Conservation (phyloP, 2,797 vertebrate species). For the Gallirallus australis region DNA sequence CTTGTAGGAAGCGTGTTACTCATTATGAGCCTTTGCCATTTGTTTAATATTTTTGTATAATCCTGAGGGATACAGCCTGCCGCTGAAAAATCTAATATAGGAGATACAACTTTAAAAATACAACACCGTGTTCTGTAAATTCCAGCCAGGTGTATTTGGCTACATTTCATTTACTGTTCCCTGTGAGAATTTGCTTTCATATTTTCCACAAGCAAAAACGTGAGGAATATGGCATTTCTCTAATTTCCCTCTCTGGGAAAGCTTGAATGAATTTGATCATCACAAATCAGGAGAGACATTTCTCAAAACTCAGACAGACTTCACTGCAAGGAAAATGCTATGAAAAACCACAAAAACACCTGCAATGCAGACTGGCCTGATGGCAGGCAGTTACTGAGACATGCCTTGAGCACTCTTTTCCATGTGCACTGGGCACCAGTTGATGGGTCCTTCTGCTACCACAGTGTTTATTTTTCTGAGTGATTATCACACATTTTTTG, state of each 20-base stretch:
- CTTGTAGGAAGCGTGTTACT: background rate
- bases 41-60: background rate
- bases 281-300: constrained; percentile 1
- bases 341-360: background rate
- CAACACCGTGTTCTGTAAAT: background rate
- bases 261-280: background rate
- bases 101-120: background rate
- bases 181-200: background rate
- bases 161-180: background rate
- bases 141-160: background rate
- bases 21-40: background rate
- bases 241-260: background rate
- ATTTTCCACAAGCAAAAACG: background rate
- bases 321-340: background rate
- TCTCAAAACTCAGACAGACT: background rate
- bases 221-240: background rate
- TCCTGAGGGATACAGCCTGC: background rate
- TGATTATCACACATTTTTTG: background rate
- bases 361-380: background rate
- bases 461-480: background rate
- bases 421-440: background rate
- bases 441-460: background rate
- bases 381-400: background rate
- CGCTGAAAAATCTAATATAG: background rate
- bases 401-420: background rate